Percentiles rank a stretch among this genome's conserved stretches.
These are phyloP conservation scores for Onthophagus sagittarius DNA, from an alignment of 2,888 invertebrate species.

Conservation along the genomic window DNA sequence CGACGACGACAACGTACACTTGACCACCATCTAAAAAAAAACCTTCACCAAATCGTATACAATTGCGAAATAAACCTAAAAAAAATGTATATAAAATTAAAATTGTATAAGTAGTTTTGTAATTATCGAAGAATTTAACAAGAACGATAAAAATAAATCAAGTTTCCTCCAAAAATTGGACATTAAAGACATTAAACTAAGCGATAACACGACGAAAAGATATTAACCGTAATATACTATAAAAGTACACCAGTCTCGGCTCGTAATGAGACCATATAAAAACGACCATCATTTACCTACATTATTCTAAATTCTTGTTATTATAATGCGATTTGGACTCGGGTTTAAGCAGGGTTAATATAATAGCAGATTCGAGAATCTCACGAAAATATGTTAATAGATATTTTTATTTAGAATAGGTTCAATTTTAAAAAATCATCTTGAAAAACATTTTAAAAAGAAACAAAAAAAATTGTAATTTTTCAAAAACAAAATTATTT, in stretches of 20 bases:
- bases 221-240: not conserved
- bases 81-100: too few species aligned
- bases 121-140: not conserved
- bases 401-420: not conserved
- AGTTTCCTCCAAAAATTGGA: not conserved
- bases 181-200: not conserved
- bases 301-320: not conserved
- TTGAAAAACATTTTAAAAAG: too few species aligned
- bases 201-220: not conserved
- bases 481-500: too few species aligned
- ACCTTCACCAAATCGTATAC: too few species aligned
- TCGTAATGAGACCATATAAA: not conserved
- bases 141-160: not conserved
- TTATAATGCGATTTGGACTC: not conserved
- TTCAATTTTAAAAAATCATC: too few species aligned
- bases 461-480: too few species aligned
- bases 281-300: not conserved
- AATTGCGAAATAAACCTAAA: too few species aligned
- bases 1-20: not conserved
- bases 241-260: not conserved
- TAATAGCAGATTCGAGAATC: not conserved
- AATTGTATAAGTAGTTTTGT: not conserved
- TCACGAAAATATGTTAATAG: not conserved
- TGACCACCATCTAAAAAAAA: not conserved
- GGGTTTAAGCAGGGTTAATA: not conserved